Conservation (phyloP, 2,888 invertebrate genomes). For the Drosophila pegasa region DNA sequence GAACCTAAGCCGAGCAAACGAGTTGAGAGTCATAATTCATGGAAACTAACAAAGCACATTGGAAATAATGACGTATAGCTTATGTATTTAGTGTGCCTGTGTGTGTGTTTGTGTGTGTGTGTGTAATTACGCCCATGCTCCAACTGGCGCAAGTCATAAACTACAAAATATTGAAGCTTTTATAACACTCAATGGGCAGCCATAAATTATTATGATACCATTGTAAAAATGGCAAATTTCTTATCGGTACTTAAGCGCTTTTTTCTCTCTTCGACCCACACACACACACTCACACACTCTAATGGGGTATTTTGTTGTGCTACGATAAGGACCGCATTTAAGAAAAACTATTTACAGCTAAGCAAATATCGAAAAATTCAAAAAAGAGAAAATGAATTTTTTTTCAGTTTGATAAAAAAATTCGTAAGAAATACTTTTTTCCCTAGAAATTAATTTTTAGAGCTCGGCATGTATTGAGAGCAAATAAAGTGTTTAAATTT, state of each 20-base stretch:
- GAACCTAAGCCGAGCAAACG: constrained; percentile 55
- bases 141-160: constrained; percentile 79
- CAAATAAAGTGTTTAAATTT: neutral
- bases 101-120: constrained; percentile 34
- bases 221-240: constrained; percentile 81
- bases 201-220: constrained; percentile 83
- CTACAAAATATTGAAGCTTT: constrained; percentile 83
- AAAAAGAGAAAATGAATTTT: constrained; percentile 1
- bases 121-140: constrained; percentile 77
- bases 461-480: neutral
- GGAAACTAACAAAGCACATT: constrained; percentile 66
- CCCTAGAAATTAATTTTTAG: neutral
- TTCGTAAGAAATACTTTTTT: neutral
- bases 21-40: constrained; percentile 71
- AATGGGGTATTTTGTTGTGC: constrained; percentile 24
- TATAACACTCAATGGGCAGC: constrained; percentile 80
- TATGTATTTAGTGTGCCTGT: constrained; percentile 39
- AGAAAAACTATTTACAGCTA: constrained; percentile 30
- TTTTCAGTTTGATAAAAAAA: neutral
- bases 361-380: neutral
- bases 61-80: constrained; percentile 74
- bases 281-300: neutral
- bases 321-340: constrained; percentile 38
- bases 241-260: constrained; percentile 78
- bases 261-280: constrained; percentile 50